These are phyloP conservation scores for Hapalemur alaotrensis DNA, from an alignment of 2,797 vertebrate species.

Conservation along the genomic window DNA sequence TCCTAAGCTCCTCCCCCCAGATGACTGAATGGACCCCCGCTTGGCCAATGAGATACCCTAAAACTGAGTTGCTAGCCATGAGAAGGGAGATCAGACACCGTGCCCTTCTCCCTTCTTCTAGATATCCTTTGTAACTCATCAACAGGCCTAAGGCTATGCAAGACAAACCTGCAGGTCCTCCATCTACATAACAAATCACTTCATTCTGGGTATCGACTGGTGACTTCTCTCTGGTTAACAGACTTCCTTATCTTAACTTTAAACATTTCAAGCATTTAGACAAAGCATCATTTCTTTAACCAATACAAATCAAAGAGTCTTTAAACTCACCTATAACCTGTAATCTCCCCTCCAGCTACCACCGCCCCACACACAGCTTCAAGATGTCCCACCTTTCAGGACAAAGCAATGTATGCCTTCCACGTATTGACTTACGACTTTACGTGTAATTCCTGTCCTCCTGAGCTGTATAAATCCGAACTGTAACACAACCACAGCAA, in stretches of 20 bases:
- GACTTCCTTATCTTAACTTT: not conserved
- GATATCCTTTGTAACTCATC: not conserved
- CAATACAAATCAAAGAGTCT: not conserved
- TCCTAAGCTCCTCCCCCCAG: not conserved
- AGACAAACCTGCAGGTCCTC: not conserved
- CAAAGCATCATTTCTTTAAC: not conserved
- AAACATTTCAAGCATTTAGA: not conserved
- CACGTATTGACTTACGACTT: not conserved
- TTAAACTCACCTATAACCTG: not conserved
- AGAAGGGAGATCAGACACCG: not conserved
- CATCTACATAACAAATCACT: not conserved
- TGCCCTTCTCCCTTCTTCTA: not conserved
- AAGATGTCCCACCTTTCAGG: not conserved
- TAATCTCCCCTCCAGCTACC: not conserved
- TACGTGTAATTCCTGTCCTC: not conserved
- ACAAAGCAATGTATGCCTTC: not conserved
- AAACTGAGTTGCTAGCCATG: no score
- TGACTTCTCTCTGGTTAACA: not conserved
- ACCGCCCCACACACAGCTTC: no score
- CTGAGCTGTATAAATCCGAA: not conserved
- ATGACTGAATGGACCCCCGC: not conserved
- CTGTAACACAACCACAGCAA: not conserved
- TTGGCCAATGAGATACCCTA: not conserved
- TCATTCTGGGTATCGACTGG: not conserved
- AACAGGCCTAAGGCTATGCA: not conserved